Percentiles rank a stretch among this genome's conserved stretches.
These are phyloP conservation scores for Recurvirostra avosetta DNA, from an alignment of 2,113 vertebrate species.

Conservation along the genomic window DNA sequence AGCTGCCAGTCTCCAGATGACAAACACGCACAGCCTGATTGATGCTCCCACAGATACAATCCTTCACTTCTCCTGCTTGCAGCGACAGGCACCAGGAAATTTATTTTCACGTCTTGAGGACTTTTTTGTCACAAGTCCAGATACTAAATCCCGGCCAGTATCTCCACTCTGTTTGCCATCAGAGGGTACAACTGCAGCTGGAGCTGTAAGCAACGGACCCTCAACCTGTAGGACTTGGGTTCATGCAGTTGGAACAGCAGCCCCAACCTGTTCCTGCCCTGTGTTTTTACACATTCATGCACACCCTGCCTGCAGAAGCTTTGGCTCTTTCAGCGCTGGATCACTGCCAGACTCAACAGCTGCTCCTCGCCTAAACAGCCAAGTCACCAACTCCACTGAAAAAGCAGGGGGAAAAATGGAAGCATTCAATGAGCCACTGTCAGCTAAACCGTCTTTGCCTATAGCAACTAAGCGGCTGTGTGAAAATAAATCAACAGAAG, in stretches of 20 bases:
- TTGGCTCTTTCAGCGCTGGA: background rate
- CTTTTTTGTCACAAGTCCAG: background rate
- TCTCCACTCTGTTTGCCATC: background rate
- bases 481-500: background rate
- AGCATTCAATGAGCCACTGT: background rate
- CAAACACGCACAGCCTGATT: background rate
- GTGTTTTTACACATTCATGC: background rate
- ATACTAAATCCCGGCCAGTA: background rate
- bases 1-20: background rate
- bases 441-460: conserved; percentile 4
- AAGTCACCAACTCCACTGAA: background rate
- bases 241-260: background rate
- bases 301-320: background rate
- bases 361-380: background rate
- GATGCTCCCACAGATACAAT: background rate
- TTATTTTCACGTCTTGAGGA: background rate
- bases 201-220: background rate
- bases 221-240: background rate
- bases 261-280: background rate
- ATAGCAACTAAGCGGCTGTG: background rate
- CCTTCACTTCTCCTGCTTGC: background rate
- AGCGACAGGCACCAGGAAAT: background rate
- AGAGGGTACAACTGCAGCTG: background rate
- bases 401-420: background rate
- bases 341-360: background rate